These are phyloP conservation scores for Rhinella marina DNA, from an alignment of 2,797 vertebrate species.

Conservation along the genomic window DNA sequence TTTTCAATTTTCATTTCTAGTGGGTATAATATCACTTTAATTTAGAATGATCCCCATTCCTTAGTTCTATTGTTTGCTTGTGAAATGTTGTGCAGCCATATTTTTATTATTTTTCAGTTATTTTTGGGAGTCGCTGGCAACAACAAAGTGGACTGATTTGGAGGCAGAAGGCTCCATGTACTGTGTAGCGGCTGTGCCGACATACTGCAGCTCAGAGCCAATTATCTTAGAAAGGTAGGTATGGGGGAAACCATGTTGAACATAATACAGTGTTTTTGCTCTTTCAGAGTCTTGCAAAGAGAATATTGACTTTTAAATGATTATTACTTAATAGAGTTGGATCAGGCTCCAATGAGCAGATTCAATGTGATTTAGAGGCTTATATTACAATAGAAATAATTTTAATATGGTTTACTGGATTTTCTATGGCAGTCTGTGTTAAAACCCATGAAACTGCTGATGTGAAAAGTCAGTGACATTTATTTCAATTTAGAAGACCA, in stretches of 20 bases:
- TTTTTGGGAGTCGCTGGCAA: too few species aligned
- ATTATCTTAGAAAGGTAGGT: too few species aligned
- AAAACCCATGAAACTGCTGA: slow-evolving; percentile 30
- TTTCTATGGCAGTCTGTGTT: slow-evolving; percentile 10
- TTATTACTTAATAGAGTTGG: slow-evolving; percentile 10
- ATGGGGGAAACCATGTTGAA: not conserved
- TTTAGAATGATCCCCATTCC: too few species aligned
- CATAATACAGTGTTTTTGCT: not conserved
- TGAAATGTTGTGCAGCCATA: too few species aligned
- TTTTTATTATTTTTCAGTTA: too few species aligned
- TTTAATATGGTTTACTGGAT: slow-evolving; percentile 26
- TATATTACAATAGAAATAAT: slow-evolving; percentile 16
- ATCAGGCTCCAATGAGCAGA: slow-evolving; percentile 22
- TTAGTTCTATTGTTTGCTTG: too few species aligned
- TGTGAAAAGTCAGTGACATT: slow-evolving; percentile 33
- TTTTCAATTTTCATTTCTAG: too few species aligned
- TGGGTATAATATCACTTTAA: too few species aligned
- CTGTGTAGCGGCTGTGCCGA: too few species aligned
- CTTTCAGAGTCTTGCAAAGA: not conserved
- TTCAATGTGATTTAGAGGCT: slow-evolving; percentile 17
- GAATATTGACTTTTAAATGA: not conserved
- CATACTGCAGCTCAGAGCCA: too few species aligned
- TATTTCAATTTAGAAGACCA: slow-evolving; percentile 26
- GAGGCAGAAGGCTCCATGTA: too few species aligned
- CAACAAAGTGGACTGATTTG: too few species aligned